Evolutionary conservation across 35 echinoderm and acorn worm species (phyloP), one percentile per base, ranked within the genome.

Genomic region (Diadema setosum): DNA sequence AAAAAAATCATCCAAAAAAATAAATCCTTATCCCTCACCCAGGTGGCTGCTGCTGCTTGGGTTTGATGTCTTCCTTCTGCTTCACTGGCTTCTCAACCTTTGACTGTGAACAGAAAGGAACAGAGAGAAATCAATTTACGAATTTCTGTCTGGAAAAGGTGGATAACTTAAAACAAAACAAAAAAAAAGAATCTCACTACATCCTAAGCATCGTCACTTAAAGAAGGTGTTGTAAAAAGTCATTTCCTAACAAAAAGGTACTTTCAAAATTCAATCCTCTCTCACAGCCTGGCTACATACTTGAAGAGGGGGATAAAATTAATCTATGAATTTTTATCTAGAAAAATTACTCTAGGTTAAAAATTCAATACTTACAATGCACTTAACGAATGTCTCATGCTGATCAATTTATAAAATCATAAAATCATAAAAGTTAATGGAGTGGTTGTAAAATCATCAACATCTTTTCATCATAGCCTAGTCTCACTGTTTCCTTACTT

Each of bases 41-140:
- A 16, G 74, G 20, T 18, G 20, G n/a, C n/a, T n/a, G 42, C 83
- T 90, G 36, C 80, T 70, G 24, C 50, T 82, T 90, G 45, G 55
- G 18, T 48, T 87, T 87, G 4, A 27, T 21, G 25, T 24, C 25
- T 27, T 87, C 59, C 41, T 87, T 87, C 18, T 16, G 32, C 34
- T 90, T 90, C 5, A 25, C 25, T 15, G 56, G 23, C 25, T 63
- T 33, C 21, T 90, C 87, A 82, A 45, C 49, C 50, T 82, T 90
- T 4, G 57, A 50, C 84, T 87, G 43, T 8, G n/a, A n/a, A n/a
- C n/a, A n/a, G n/a, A 73, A 85, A 73, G 63, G 40, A 5, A 87
- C 34, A 45, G 48, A 25, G 39, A 46, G 5, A 33, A 5, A 56
- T 21, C 5, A 84, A 9, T 32, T 9, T 11, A 26, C 24, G 43